These are phyloP conservation scores for Deladenus siricidicola DNA, from an alignment of 2,888 invertebrate species.

Conservation along the genomic window DNA sequence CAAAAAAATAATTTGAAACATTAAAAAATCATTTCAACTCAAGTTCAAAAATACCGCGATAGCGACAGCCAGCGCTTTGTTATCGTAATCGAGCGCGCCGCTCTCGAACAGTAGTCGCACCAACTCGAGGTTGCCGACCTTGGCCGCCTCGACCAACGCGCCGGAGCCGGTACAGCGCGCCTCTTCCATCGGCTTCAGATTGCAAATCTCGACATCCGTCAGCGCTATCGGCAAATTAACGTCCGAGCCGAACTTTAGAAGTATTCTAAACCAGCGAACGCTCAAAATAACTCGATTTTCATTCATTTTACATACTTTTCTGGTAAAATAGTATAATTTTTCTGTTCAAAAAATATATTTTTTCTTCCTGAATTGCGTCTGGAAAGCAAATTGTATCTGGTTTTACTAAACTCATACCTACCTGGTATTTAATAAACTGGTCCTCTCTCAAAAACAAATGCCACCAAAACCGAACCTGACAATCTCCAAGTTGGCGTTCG, in stretches of 20 bases:
- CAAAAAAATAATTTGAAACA: background rate
- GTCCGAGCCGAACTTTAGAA: constrained; percentile 68
- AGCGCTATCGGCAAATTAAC: constrained; percentile 65
- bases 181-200: constrained; percentile 30
- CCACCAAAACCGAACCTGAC: constrained; percentile 59
- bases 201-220: constrained; percentile 51
- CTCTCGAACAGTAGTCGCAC: constrained; percentile 70
- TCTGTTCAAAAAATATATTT: too few relatives aligned
- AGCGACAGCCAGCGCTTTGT: constrained; percentile 65
- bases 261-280: constrained; percentile 62
- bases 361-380: too few relatives aligned
- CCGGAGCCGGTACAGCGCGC: constrained; percentile 44
- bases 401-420: too few relatives aligned
- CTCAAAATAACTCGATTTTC: constrained; percentile 65
- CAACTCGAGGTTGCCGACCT: constrained; percentile 64
- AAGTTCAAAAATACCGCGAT: constrained; percentile 18
- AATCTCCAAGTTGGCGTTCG: constrained; percentile 18
- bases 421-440: too few relatives aligned
- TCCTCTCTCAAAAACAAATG: too few relatives aligned
- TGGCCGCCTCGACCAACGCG: constrained; percentile 66
- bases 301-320: too few relatives aligned
- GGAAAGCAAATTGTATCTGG: too few relatives aligned
- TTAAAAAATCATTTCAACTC: background rate
- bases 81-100: constrained; percentile 77
- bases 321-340: too few relatives aligned